Evolutionary conservation across 1,140 invertebrate species (phyloP), one percentile per base, ranked within the genome.

Genomic region (Eufriesea mexicana): DNA sequence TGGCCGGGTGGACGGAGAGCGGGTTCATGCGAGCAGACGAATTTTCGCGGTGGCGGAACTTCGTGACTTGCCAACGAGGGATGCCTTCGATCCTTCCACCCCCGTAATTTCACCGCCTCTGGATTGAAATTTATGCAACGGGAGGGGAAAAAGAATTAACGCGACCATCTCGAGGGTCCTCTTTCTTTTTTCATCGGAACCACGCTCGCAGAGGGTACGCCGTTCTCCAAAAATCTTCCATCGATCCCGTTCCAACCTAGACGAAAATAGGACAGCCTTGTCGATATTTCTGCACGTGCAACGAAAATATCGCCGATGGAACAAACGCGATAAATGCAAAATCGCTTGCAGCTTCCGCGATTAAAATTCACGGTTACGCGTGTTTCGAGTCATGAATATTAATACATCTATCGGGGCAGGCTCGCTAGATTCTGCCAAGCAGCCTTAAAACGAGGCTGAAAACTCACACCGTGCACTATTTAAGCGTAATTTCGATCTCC

Each of bases 11-110:
- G 86, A 84, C 83, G 85, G 76, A 64, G 76, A 64, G 76, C 57
- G 59, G 75, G 72, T 84, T 66, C 54, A 71, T 57, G 77, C 83
- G 74, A 66, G 61, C 45, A 51, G 62, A 67, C 79, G 80, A 78
- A 83, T 83, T 83, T 71, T 83, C 70, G 79, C 47, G 28, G 81
- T 47, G 55, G 47, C 81, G 68, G 85, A 87, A 87, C 72, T 87
- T 87, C 55, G 20, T 73, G 85, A 87, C 86, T 87, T 84, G 59
- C 67, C 86, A 74, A 87, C 82, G 54, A 70, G 59, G 64, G 62
- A 75, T 83, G 70, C 80, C 66, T 79, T 87, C 80, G 77, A 84
- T 84, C 73, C 85, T 74, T 61, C 20, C 71, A 16, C 18, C 35
- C 20, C 12, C 62, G 72, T 67, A 79, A 87, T 87, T 86, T 86